Conservation (phyloP, 1,140 invertebrate species). For the Trachelipus rathkii region DNA sequence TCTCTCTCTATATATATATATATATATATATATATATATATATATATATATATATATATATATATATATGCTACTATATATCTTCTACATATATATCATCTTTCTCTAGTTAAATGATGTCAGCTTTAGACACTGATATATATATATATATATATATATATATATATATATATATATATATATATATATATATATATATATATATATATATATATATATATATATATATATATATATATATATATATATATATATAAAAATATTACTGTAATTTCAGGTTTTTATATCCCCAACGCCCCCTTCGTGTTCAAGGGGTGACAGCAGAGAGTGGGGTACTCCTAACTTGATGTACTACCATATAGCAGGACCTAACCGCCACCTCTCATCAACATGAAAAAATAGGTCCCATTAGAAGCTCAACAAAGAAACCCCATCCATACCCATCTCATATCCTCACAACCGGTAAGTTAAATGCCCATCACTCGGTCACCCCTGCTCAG, state of each 20-base stretch:
- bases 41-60: constrained; percentile 14
- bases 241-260: too few species aligned
- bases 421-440: constrained; percentile 76
- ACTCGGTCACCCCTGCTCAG: too few species aligned
- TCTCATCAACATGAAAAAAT: constrained; percentile 49
- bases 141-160: too few species aligned
- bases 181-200: too few species aligned
- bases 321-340: constrained; percentile 70
- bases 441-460: constrained; percentile 77
- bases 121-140: too few species aligned
- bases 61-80: constrained; percentile 12
- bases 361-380: constrained; percentile 56
- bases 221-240: too few species aligned
- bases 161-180: too few species aligned
- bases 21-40: constrained; percentile 17
- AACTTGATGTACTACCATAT: constrained; percentile 51
- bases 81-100: too few species aligned
- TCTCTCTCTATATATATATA: constrained; percentile 21
- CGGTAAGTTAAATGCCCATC: constrained; percentile 56
- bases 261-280: constrained; percentile 56
- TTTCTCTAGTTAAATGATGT: too few species aligned
- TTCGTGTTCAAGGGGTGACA: constrained; percentile 79
- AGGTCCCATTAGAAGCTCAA: background rate
- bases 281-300: constrained; percentile 80
- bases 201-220: too few species aligned